A percentile compares a stretch with the other conserved stretches of the same genome.
Conservation (phyloP, 2,113 vertebrate species). For the Oryzias melastigma region DNA sequence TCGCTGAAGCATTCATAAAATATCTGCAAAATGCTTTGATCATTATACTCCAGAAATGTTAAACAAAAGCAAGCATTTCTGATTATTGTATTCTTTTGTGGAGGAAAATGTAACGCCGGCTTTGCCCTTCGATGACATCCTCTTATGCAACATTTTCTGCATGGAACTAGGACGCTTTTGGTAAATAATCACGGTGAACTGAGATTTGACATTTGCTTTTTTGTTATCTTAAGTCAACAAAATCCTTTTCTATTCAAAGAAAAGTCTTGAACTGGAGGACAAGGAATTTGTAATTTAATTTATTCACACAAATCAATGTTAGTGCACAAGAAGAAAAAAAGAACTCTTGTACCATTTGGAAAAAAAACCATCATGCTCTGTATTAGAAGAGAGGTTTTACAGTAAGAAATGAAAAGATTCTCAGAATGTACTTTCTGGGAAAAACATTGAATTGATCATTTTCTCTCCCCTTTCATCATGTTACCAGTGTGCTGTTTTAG, state of each 20-base stretch:
- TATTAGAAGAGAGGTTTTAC: too few relatives aligned
- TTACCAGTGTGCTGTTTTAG: too few relatives aligned
- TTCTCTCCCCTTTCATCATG: too few relatives aligned
- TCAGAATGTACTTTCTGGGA: too few relatives aligned
- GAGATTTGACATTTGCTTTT: constrained; percentile 14
- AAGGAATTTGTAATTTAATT: constrained; percentile 9
- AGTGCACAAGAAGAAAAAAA: constrained; percentile 2
- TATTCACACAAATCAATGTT: constrained; percentile 7
- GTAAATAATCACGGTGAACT: neutral
- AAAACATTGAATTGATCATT: too few relatives aligned
- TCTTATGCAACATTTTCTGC: neutral
- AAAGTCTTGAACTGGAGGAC: neutral
- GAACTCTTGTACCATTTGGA: neutral
- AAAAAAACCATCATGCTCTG: too few relatives aligned
- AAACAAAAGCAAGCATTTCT: too few relatives aligned
- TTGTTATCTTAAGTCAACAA: constrained; percentile 15
- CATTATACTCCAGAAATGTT: too few relatives aligned
- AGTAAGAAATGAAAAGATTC: too few relatives aligned
- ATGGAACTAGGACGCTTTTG: neutral
- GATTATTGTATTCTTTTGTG: neutral
- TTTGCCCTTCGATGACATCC: neutral
- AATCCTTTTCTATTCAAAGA: neutral
- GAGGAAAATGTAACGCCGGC: neutral
- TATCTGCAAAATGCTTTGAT: too few relatives aligned
- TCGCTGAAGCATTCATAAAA: too few relatives aligned